Evolutionary conservation across 2,113 vertebrate species (phyloP).

Genomic region (Plecturocebus donacophilus): DNA sequence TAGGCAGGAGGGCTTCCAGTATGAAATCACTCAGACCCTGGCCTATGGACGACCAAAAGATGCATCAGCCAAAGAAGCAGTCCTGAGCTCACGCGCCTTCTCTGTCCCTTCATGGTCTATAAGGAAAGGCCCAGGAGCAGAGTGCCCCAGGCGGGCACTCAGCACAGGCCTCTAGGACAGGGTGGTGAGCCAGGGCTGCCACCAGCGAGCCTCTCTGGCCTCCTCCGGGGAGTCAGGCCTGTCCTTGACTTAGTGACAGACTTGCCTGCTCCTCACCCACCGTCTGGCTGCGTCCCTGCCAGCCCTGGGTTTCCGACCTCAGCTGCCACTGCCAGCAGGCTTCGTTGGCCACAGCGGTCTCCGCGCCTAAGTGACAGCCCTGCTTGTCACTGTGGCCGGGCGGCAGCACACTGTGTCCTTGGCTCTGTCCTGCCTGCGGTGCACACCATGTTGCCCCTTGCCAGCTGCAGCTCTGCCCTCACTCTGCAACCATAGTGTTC

Average conservation of each 20-base stretch:
- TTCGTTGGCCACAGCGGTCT: constrained; percentile 36
- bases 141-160: not conserved
- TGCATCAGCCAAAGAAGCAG: not conserved
- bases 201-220: not conserved
- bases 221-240: not conserved
- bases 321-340: constrained; percentile 63
- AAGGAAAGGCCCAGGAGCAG: not conserved
- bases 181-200: not conserved
- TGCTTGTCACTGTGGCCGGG: not conserved
- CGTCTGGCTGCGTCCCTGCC: constrained; percentile 47
- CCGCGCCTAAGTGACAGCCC: constrained; percentile 50
- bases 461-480: not conserved
- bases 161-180: not conserved
- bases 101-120: not conserved
- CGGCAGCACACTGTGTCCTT: constrained; percentile 49
- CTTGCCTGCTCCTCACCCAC: constrained; percentile 25
- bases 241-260: constrained; percentile 56
- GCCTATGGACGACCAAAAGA: not conserved
- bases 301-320: constrained; percentile 51
- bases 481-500: accelerated
- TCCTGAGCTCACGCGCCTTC: not conserved
- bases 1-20: not conserved
- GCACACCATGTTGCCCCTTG: accelerated
- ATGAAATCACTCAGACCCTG: not conserved
- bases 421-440: constrained; percentile 1